phyloP scores from a whole-genome alignment of 2,113 vertebrate species.

The Lasiurus borealis region DNA sequence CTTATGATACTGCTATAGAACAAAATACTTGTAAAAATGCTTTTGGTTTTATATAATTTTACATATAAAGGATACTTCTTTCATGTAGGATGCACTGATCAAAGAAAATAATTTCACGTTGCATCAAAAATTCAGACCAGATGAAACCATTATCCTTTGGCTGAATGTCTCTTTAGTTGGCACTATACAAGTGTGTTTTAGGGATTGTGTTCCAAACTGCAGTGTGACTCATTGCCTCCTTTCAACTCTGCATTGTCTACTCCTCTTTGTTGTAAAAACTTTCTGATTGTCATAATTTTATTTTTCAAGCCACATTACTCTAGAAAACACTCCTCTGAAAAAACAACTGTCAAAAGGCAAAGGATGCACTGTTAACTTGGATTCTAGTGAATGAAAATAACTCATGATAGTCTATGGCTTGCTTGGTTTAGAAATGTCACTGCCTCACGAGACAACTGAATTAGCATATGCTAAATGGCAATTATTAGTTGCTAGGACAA shows the following conservation, averaged over 20 bases:
- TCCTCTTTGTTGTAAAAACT: constrained; percentile 64
- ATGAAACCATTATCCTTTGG: constrained; percentile 12
- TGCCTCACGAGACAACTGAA: background rate
- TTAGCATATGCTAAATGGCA: constrained; percentile 44
- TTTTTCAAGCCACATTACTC: constrained; percentile 73
- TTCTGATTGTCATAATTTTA: constrained; percentile 67
- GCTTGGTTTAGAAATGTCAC: constrained; percentile 13
- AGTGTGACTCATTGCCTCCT: constrained; percentile 8
- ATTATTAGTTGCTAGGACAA: constrained; percentile 33
- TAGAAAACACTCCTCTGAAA: constrained; percentile 66
- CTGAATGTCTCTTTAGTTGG: background rate
- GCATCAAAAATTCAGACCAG: constrained; percentile 37
- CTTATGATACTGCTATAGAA: background rate
- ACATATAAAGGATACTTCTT: constrained; percentile 21
- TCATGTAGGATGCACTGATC: constrained; percentile 34
- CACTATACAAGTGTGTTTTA: background rate
- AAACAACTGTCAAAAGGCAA: constrained; percentile 62
- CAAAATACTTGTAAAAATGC: constrained; percentile 2
- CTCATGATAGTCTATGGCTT: constrained; percentile 19
- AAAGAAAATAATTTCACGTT: constrained; percentile 39
- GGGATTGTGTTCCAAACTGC: constrained; percentile 7
- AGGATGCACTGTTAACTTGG: constrained; percentile 60
- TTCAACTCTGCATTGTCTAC: background rate
- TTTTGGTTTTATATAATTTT: constrained; percentile 3
- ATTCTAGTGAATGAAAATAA: constrained; percentile 61